Evolutionary conservation across 2,888 invertebrate genomes (phyloP).

Genomic region (Micoletzkya japonica): DNA sequence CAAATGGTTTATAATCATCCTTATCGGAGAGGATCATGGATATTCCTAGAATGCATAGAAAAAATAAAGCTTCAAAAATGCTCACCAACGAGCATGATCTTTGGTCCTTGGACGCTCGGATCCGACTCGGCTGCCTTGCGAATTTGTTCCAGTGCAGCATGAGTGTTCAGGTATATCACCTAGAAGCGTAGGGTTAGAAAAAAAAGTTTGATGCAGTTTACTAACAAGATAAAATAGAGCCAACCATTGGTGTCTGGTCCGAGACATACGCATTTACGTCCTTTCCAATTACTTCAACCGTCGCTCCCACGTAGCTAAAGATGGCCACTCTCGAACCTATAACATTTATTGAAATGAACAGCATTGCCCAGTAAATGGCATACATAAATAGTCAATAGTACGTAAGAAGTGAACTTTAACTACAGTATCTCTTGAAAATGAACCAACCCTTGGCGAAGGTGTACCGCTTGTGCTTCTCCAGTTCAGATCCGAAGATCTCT

Average conservation of each 20-base stretch:
- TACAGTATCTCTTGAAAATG: neutral
- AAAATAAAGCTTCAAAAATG: neutral
- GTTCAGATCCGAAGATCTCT: conserved; percentile 93
- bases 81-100: conserved; percentile 47
- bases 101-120: conserved; percentile 41
- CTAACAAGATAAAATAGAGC: too few species aligned
- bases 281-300: conserved; percentile 81
- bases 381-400: conserved; percentile 9
- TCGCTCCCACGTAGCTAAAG: conserved; percentile 93
- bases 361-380: too few species aligned
- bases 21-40: neutral
- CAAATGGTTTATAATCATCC: neutral
- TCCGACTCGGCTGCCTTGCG: conserved; percentile 74
- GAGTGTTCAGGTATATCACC: conserved; percentile 86
- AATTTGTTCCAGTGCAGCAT: conserved; percentile 89
- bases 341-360: conserved; percentile 14
- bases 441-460: conserved; percentile 52
- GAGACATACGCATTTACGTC: conserved; percentile 92
- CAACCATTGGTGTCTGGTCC: conserved; percentile 86
- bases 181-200: conserved; percentile 24
- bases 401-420: neutral
- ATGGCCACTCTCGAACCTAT: conserved; percentile 92
- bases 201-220: neutral
- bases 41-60: neutral
- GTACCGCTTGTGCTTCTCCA: conserved; percentile 83